phyloP scores from a whole-genome alignment of 1,140 invertebrate genomes.

The Heliconius hewitsoni region DNA sequence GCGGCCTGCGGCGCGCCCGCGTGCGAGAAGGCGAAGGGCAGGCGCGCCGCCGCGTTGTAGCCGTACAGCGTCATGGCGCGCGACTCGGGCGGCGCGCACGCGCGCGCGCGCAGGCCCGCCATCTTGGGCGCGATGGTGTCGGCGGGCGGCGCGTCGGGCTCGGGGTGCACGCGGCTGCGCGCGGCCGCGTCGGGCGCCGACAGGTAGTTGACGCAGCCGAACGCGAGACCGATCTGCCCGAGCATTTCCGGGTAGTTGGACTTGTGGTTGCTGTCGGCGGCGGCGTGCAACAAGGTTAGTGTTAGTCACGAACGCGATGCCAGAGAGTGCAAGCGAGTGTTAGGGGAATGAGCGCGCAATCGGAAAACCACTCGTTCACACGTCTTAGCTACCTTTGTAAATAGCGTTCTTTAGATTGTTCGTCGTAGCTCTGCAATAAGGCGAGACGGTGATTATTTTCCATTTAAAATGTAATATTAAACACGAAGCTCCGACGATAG shows the following conservation, averaged over 20 bases:
- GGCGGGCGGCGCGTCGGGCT: slow-evolving; percentile 63
- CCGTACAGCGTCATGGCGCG: slow-evolving; percentile 68
- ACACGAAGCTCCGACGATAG: slow-evolving; percentile 27
- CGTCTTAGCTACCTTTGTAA: slow-evolving; percentile 72
- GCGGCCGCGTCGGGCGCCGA: slow-evolving; percentile 60
- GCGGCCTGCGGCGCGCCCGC: slow-evolving; percentile 49
- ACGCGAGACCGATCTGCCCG: slow-evolving; percentile 78
- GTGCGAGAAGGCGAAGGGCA: slow-evolving; percentile 78
- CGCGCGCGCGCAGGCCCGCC: slow-evolving; percentile 61
- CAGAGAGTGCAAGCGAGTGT: neutral
- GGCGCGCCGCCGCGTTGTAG: slow-evolving; percentile 77
- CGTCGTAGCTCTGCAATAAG: slow-evolving; percentile 77
- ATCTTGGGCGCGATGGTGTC: slow-evolving; percentile 71
- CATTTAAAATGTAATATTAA: slow-evolving; percentile 30
- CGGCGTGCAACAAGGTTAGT: slow-evolving; percentile 58
- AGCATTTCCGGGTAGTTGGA: slow-evolving; percentile 81
- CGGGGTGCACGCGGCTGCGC: slow-evolving; percentile 71
- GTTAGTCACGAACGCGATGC: slow-evolving; percentile 29
- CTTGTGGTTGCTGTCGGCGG: slow-evolving; percentile 73
- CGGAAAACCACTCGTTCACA: slow-evolving; percentile 51
- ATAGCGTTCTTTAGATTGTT: slow-evolving; percentile 78
- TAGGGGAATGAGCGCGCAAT: slow-evolving; percentile 16
- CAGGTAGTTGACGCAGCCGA: slow-evolving; percentile 80
- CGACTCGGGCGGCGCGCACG: slow-evolving; percentile 63
- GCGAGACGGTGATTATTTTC: slow-evolving; percentile 45